A percentile compares a stretch with the other conserved stretches of the same genome.
These are phyloP conservation scores for Lethrus apterus DNA, from an alignment of 1,140 invertebrate species.

Conservation along the genomic window DNA sequence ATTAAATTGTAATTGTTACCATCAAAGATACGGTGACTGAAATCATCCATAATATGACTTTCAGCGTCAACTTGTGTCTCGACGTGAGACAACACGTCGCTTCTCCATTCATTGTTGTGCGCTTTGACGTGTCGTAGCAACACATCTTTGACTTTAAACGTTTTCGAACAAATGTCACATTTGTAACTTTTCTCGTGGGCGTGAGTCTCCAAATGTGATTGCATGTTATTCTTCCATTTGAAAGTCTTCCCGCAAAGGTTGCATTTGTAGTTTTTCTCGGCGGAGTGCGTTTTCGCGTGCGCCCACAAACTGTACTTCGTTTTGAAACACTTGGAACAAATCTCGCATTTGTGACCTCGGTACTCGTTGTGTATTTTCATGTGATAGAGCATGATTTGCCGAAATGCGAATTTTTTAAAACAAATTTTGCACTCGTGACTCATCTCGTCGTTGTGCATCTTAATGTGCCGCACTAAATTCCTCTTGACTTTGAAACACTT, in stretches of 20 bases:
- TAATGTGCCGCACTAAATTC: background rate
- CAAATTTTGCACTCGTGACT: conserved; percentile 21
- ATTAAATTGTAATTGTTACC: no score
- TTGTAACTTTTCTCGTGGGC: conserved; percentile 6
- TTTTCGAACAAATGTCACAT: conserved; percentile 19
- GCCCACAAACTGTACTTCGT: conserved; percentile 15
- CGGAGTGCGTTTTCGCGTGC: conserved; percentile 61
- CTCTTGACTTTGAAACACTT: conserved; percentile 18
- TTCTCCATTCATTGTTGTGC: conserved; percentile 58
- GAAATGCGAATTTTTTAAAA: conserved; percentile 18
- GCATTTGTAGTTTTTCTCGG: conserved; percentile 64
- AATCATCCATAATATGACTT: no score
- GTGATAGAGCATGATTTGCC: conserved; percentile 14
- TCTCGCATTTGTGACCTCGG: conserved; percentile 19
- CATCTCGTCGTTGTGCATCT: background rate
- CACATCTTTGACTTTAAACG: conserved; percentile 10
- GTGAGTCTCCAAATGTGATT: conserved; percentile 27
- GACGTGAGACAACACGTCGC: conserved; percentile 50
- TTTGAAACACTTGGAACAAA: conserved; percentile 24
- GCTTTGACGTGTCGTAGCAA: conserved; percentile 48
- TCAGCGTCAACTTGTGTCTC: conserved; percentile 37
- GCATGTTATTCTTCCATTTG: no score
- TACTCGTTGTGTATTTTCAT: background rate
- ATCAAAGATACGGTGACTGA: no score
- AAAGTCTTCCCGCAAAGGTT: conserved; percentile 59